Evolutionary conservation across 2,888 invertebrate species (phyloP), one percentile per base, ranked within the genome.

Genomic region (Adela reaumurella): DNA sequence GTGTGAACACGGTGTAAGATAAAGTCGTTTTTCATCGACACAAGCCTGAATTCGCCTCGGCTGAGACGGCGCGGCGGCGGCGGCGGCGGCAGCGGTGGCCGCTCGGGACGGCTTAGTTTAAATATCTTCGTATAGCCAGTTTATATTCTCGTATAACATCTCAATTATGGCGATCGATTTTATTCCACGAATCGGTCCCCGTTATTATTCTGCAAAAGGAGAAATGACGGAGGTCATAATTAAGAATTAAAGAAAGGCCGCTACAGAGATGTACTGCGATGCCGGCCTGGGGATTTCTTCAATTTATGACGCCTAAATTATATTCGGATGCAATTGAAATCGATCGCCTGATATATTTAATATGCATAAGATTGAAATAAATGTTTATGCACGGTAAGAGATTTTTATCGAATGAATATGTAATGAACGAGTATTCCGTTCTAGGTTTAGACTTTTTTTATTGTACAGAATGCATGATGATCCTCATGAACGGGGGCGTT

Each of bases 141-240:
- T n/a, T n/a, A n/a, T n/a, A n/a, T n/a, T n/a, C n/a, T n/a, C n/a
- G n/a, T n/a, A n/a, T 62, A 62, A 63, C 59, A 65, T 66, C 66
- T 68, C 62, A 65, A 70, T 71, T 64, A 45, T 24, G 16, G 11
- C 24, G 24, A 66, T 64, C 62, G 61, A 68, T 68, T 68, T 68
- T 70, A 71, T 67, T 60, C 58, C 62, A 52, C 54, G 50, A 57
- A 55, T 52, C 54, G 53, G 53, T 52, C 55, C 49, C 54, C 62
- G 62, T 4, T 14, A 70, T 66, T 67, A 67, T 64, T 71, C 68
- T 3, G 35, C 57, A 59, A 62, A 64, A 63, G 65, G 64, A 62
- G 66, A 68, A 70, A 72, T 71, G 68, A 73, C 68, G 66, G 69
- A 63, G 61, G 58, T 65, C 64, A 71, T 72, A 70, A 74, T 73